A percentile compares a stretch with the other conserved stretches of the same genome.
phyloP scores from a whole-genome alignment of 2,888 invertebrate genomes.

The Steinernema carpocapsae region DNA sequence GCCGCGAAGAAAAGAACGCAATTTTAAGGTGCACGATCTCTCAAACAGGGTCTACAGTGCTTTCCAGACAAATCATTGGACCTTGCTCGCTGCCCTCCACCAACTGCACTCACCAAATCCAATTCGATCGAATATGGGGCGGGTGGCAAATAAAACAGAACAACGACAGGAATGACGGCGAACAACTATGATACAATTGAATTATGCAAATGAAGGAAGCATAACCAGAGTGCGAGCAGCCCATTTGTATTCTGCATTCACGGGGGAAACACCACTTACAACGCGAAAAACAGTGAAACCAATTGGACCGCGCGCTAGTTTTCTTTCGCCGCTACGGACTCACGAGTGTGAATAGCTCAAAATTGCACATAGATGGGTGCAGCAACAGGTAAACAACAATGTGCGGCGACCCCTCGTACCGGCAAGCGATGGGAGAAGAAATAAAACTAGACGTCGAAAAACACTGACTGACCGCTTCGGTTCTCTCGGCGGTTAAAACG shows the following conservation, averaged over 20 bases:
- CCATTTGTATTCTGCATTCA: conserved; percentile 6
- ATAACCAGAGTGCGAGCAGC: conserved; percentile 1
- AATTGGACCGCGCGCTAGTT: background rate
- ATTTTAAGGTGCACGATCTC: background rate
- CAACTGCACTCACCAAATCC: background rate
- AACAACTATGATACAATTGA: background rate
- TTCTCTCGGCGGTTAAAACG: background rate
- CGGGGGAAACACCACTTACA: background rate
- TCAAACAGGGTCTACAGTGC: background rate
- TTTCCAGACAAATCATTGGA: conserved; percentile 1
- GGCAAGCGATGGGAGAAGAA: conserved; percentile 10
- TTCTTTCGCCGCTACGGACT: background rate
- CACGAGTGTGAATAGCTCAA: background rate
- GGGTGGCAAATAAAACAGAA: conserved; percentile 1
- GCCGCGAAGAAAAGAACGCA: background rate
- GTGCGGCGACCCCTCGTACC: background rate
- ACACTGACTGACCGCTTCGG: background rate
- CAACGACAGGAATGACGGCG: background rate
- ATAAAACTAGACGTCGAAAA: background rate
- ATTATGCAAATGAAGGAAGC: conserved; percentile 24
- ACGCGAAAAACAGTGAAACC: background rate
- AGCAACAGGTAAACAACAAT: conserved; percentile 22
- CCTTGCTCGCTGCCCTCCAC: too few relatives aligned
- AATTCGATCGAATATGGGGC: background rate
- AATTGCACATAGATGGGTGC: conserved; percentile 3